A percentile compares a stretch with the other conserved stretches of the same genome.
Evolutionary conservation across 2,797 vertebrate species (phyloP).

Genomic region (Oophaga sylvatica): DNA sequence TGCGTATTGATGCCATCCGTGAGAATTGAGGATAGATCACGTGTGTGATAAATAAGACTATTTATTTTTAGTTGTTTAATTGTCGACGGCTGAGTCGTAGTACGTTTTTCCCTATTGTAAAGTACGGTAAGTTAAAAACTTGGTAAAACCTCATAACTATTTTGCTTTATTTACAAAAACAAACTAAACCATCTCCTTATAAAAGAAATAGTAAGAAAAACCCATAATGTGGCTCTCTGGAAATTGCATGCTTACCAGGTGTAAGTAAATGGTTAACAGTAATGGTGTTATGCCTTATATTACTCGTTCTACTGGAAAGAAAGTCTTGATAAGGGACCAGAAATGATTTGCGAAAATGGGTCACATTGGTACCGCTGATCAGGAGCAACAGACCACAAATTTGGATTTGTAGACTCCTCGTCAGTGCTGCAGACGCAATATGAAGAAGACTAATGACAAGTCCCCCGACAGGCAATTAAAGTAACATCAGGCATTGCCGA

Average conservation of each 20-base stretch:
- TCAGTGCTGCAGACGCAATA: conserved; percentile 23
- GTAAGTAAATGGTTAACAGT: not conserved
- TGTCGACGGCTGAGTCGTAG: too few species aligned
- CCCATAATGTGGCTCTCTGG: not conserved
- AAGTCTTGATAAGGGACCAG: not conserved
- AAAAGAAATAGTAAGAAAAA: not conserved
- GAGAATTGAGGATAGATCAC: too few species aligned
- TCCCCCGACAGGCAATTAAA: conserved; percentile 54
- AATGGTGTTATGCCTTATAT: too few species aligned
- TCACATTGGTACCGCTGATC: not conserved
- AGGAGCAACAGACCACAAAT: conserved; percentile 27
- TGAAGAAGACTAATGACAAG: conserved; percentile 26
- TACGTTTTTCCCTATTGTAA: too few species aligned
- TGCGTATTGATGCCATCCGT: too few species aligned
- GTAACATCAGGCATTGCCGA: conserved; percentile 39
- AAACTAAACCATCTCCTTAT: too few species aligned
- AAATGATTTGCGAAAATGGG: conserved; percentile 8
- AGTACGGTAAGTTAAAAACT: too few species aligned
- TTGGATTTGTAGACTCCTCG: conserved; percentile 18
- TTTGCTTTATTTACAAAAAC: too few species aligned
- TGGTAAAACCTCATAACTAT: too few species aligned
- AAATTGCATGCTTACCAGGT: not conserved
- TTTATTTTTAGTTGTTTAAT: too few species aligned
- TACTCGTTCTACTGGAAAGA: not conserved
- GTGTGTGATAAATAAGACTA: too few species aligned